A percentile compares a stretch with the other conserved stretches of the same genome.
Evolutionary conservation across 2,888 invertebrate species (phyloP).

Genomic region (Tetragonula carbonaria): DNA sequence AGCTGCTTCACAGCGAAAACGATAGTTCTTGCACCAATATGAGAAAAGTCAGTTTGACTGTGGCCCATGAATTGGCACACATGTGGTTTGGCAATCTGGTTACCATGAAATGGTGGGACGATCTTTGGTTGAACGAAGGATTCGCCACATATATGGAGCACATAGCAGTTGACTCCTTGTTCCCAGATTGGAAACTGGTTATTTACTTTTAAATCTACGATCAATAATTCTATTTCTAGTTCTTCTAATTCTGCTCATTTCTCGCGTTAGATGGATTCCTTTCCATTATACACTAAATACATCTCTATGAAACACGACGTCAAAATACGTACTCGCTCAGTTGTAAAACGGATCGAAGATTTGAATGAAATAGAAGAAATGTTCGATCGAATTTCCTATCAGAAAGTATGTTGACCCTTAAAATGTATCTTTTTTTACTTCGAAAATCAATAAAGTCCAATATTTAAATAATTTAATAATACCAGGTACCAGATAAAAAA

Average conservation of each 20-base stretch:
- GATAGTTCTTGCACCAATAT: constrained; percentile 85
- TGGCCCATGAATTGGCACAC: constrained; percentile 60
- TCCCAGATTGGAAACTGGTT: constrained; percentile 68
- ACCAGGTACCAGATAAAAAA: not conserved
- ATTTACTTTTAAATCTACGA: not conserved
- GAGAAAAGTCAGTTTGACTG: constrained; percentile 82
- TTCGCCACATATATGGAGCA: constrained; percentile 62
- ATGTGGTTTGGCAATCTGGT: constrained; percentile 63
- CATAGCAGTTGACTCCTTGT: constrained; percentile 50
- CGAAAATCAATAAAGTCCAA: not conserved
- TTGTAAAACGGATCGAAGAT: constrained; percentile 56
- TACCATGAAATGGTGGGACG: constrained; percentile 63
- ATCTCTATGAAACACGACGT: constrained; percentile 66
- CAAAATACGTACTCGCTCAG: constrained; percentile 58
- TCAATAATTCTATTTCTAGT: not conserved
- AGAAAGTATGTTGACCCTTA: constrained; percentile 54
- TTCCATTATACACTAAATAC: constrained; percentile 65
- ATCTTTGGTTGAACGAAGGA: constrained; percentile 60
- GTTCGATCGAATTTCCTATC: constrained; percentile 72
- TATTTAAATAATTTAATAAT: not conserved
- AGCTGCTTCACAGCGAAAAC: constrained; percentile 76
- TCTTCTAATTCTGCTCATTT: not conserved
- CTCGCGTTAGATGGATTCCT: constrained; percentile 59
- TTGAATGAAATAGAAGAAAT: constrained; percentile 64
- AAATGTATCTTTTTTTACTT: not conserved